Conservation (phyloP, 2,888 invertebrate genomes). For the Anthoptus insignis region DNA sequence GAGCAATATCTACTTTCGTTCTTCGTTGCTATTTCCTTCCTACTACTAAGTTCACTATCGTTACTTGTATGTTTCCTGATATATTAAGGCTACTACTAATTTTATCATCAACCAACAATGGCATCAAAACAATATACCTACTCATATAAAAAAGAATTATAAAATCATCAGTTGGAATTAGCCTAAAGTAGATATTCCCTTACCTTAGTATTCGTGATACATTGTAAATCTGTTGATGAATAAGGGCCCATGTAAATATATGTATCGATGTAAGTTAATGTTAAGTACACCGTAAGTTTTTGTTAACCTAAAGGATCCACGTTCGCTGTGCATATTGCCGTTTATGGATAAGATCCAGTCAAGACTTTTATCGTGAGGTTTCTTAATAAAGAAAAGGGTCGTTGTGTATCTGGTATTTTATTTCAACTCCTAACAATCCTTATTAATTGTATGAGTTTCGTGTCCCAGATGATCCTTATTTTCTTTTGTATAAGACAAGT, state of each 20-base stretch:
- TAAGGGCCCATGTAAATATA: slow-evolving; percentile 78
- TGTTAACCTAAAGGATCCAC: slow-evolving; percentile 61
- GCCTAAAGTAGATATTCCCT: not conserved
- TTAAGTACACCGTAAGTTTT: slow-evolving; percentile 57
- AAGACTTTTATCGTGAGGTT: slow-evolving; percentile 84
- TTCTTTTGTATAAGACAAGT: too few relatives aligned
- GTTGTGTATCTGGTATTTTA: slow-evolving; percentile 73
- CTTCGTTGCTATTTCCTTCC: too few relatives aligned
- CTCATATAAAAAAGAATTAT: too few relatives aligned
- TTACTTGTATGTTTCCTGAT: too few relatives aligned
- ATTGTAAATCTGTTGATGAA: slow-evolving; percentile 48
- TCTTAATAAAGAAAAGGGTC: slow-evolving; percentile 79
- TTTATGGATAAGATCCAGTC: slow-evolving; percentile 85
- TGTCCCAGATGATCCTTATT: too few relatives aligned
- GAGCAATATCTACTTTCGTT: not conserved
- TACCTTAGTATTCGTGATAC: not conserved
- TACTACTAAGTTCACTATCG: too few relatives aligned
- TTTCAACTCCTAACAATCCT: slow-evolving; percentile 63
- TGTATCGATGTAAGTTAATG: slow-evolving; percentile 61
- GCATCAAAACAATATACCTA: too few relatives aligned
- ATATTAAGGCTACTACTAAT: too few relatives aligned
- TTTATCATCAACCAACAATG: too few relatives aligned
- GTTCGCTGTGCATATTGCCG: slow-evolving; percentile 83
- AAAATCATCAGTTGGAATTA: not conserved
- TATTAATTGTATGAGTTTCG: not conserved